Percentiles rank a stretch among this genome's conserved stretches.
Conservation (phyloP, 2,797 vertebrate species). For the Sebastolobus altivelis region DNA sequence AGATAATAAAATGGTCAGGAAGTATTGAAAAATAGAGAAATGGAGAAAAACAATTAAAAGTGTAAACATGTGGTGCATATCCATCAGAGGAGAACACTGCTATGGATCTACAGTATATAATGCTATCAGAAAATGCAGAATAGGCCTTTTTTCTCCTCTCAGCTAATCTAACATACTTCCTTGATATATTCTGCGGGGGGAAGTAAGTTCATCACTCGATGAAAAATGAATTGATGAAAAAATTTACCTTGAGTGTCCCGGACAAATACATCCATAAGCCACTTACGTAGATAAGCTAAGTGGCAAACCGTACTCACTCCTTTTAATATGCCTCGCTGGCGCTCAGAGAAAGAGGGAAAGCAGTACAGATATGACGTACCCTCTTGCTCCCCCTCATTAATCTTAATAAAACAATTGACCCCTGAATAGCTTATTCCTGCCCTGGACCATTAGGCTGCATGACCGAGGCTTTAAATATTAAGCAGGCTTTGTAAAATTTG, state of each 20-base stretch:
- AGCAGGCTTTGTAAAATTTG: constrained; percentile 84
- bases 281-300: constrained; percentile 83
- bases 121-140: constrained; percentile 20
- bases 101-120: not conserved
- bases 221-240: constrained; percentile 81
- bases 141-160: not conserved
- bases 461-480: constrained; percentile 86
- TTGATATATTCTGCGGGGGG: constrained; percentile 57
- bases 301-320: constrained; percentile 78
- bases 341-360: constrained; percentile 76
- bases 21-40: not conserved
- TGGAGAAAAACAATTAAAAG: constrained; percentile 1
- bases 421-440: constrained; percentile 84
- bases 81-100: not conserved
- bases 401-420: constrained; percentile 89
- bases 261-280: constrained; percentile 83
- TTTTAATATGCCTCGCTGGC: constrained; percentile 79
- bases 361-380: constrained; percentile 81
- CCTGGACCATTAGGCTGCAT: constrained; percentile 82
- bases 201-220: constrained; percentile 75
- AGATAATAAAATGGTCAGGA: not conserved
- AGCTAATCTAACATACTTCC: constrained; percentile 48
- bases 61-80: not conserved
- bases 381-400: constrained; percentile 84
- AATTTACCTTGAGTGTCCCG: constrained; percentile 72